Conservation (phyloP, 1,140 invertebrate species). For the Phthorimaea operculella region DNA sequence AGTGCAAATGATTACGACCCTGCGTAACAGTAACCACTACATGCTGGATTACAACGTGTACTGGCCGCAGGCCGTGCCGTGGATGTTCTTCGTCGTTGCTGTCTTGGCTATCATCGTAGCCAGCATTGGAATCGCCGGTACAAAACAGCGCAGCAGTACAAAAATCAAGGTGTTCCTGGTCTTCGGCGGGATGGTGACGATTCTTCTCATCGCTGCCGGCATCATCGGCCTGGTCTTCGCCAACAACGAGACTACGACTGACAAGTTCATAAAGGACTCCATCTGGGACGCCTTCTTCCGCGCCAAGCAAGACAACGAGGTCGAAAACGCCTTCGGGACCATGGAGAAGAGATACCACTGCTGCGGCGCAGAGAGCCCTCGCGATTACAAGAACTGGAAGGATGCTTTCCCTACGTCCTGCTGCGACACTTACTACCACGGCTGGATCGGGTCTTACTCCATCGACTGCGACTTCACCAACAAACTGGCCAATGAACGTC, state of each 20-base stretch:
- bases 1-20: constrained; percentile 40
- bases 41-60: constrained; percentile 54
- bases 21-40: constrained; percentile 54
- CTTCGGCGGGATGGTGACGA: constrained; percentile 23
- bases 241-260: constrained; percentile 38
- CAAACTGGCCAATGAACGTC: constrained; percentile 52
- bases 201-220: constrained; percentile 31
- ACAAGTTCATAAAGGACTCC: constrained; percentile 50
- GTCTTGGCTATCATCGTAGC: constrained; percentile 38
- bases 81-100: constrained; percentile 46
- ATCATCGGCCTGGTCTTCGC: constrained; percentile 43
- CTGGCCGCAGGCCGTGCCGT: constrained; percentile 55
- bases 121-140: constrained; percentile 41
- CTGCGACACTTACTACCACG: constrained; percentile 51
- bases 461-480: constrained; percentile 54
- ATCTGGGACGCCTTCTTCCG: constrained; percentile 55
- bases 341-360: constrained; percentile 53
- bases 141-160: constrained; percentile 32
- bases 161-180: constrained; percentile 33
- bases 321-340: constrained; percentile 33
- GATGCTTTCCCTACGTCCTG: constrained; percentile 46
- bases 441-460: constrained; percentile 41
- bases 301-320: constrained; percentile 32
- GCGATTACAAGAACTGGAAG: constrained; percentile 55
- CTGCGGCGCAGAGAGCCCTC: constrained; percentile 46